phyloP scores from a whole-genome alignment of 2,113 vertebrate species.

The Tamias sibiricus region DNA sequence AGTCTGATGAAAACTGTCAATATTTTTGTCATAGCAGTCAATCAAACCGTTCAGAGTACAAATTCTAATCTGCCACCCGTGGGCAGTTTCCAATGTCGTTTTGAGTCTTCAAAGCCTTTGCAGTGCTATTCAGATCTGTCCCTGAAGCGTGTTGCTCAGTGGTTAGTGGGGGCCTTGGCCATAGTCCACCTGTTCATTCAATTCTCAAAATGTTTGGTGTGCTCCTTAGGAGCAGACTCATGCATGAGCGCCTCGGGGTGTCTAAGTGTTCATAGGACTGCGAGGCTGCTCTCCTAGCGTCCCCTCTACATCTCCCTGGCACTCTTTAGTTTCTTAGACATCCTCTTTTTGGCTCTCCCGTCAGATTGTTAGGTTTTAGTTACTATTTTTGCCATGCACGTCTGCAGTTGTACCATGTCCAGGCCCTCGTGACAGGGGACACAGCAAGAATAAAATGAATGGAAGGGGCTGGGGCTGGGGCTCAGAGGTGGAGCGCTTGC shows the following conservation, averaged over 20 bases:
- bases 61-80: background rate
- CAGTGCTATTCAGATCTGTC: background rate
- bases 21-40: background rate
- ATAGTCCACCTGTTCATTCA: background rate
- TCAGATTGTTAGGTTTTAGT: background rate
- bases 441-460: background rate
- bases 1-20: background rate
- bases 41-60: background rate
- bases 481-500: too few relatives aligned
- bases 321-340: background rate
- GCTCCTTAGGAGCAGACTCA: background rate
- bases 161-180: background rate
- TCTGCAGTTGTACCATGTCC: background rate
- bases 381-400: background rate
- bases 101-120: conserved; percentile 2
- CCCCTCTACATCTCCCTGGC: background rate
- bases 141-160: background rate
- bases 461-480: too few relatives aligned
- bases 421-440: background rate
- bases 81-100: background rate
- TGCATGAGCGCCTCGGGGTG: background rate
- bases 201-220: background rate
- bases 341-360: background rate
- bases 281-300: background rate
- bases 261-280: background rate